Evolutionary conservation across 30 jellyfish, hydroid and myxozoan genomes (phyloP), one percentile per base, ranked within the genome.

Genomic region (Pseudorhiza aurosa): DNA sequence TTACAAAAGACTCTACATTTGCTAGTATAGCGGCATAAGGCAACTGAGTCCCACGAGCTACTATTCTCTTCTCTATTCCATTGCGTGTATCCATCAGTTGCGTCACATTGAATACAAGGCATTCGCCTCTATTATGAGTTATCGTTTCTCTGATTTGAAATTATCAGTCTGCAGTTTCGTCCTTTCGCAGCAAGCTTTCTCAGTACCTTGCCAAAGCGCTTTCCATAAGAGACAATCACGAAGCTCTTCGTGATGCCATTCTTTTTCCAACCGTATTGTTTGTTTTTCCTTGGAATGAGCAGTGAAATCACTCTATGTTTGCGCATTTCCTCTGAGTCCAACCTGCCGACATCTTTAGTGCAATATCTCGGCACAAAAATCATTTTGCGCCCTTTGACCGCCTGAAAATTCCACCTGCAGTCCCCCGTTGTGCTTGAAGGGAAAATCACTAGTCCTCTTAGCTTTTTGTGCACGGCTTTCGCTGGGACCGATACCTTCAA

Each of bases 181-280:
- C 49, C 18, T 10, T 60, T 44, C 79, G 58, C 79, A 26, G 88
- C 88, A 51, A 76, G 79, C 77, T 58, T 59, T 43, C 79, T 60
- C 69, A 76, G 26, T 24, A 58, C 22, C 27, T 58, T 50, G 17
- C 59, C 88, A 78, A 76, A 57, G 40, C 88, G 88, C 42, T 76
- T 76, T 26, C 88, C 88, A 76, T 76, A 76, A 37, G 33, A 19
- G 24, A 76, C 77, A 18, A 76, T 56, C 69, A 76, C 79, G 79
- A 76, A 58, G n/a, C 44, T 76, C 26, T 76, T 76, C 80, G 79
- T 58, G 88, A 76, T 58, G 28, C 58, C 42, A 15, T 71, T 68
- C 44, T 39, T 76, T 22, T 29, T 28, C 58, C 11, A 9, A 17
- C 79, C 80, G 19, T 32, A 44, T 42, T 53, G 22, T 25, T 58